Percentiles rank a stretch among this genome's conserved stretches.
phyloP scores from a whole-genome alignment of 2,113 vertebrate species.

The Peucedramus taeniatus region DNA sequence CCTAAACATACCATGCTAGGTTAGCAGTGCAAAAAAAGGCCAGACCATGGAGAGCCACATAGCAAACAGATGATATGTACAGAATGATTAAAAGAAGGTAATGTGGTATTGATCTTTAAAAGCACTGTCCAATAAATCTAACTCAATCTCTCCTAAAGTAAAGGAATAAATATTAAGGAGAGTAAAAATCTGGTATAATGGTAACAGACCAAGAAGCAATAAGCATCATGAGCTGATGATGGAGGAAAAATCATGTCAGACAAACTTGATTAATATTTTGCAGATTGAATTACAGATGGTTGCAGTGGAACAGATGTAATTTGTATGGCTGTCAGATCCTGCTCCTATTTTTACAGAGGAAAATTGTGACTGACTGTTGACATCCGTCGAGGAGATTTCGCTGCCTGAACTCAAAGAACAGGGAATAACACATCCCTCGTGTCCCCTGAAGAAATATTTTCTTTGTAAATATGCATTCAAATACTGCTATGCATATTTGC shows the following conservation, averaged over 20 bases:
- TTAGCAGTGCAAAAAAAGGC: background rate
- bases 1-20: background rate
- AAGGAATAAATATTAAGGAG: background rate
- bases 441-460: background rate
- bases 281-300: slow-evolving; percentile 32
- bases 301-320: slow-evolving; percentile 35
- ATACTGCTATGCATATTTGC: background rate
- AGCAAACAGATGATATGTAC: background rate
- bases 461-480: background rate
- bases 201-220: slow-evolving; percentile 7
- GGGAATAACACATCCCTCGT: background rate
- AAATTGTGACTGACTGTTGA: background rate
- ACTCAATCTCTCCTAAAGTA: background rate
- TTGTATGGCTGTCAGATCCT: slow-evolving; percentile 41
- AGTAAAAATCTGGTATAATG: background rate
- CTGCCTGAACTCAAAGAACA: background rate
- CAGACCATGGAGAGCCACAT: background rate
- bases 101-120: background rate
- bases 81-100: background rate
- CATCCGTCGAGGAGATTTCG: background rate
- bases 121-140: background rate
- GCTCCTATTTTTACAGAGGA: background rate
- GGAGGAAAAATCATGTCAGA: slow-evolving; percentile 13
- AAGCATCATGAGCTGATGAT: background rate
- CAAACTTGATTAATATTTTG: slow-evolving; percentile 48